These are phyloP conservation scores for Drosophila fungiperda DNA, from an alignment of 2,888 invertebrate species.

Conservation along the genomic window DNA sequence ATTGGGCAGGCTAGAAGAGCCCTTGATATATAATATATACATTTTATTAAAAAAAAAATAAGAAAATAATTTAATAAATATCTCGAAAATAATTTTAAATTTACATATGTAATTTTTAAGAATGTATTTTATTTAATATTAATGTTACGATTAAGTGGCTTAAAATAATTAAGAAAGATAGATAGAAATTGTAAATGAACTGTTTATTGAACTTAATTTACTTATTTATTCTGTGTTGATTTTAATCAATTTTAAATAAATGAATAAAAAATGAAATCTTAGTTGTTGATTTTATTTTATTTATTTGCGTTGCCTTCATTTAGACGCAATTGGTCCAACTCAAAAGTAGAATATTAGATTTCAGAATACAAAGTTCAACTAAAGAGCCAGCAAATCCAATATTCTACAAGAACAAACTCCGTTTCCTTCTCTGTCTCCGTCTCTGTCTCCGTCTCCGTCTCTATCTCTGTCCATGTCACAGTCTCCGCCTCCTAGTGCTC, in stretches of 20 bases:
- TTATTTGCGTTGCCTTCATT: slow-evolving; percentile 1
- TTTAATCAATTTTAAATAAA: background rate
- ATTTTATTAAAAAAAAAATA: background rate
- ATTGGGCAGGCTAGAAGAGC: too few relatives aligned
- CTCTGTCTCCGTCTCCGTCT: background rate
- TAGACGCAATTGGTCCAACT: slow-evolving; percentile 26
- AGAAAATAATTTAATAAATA: background rate
- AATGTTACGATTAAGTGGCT: background rate
- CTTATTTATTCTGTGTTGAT: background rate
- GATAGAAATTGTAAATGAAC: too few relatives aligned
- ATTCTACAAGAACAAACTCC: slow-evolving; percentile 18
- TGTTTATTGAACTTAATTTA: too few relatives aligned
- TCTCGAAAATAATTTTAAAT: background rate
- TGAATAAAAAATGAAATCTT: background rate
- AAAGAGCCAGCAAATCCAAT: slow-evolving; percentile 55
- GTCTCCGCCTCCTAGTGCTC: background rate
- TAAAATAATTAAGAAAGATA: background rate
- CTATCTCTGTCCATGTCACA: too few relatives aligned
- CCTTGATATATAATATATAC: background rate
- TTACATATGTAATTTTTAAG: too few relatives aligned
- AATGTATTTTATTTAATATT: background rate
- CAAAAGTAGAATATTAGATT: slow-evolving; percentile 13
- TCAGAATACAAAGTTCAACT: slow-evolving; percentile 26
- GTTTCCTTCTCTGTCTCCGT: background rate
- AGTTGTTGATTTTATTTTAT: background rate